Base-by-base conservation (phyloP, 1,140 invertebrate genomes). In the Microplitis mediator region DNA sequence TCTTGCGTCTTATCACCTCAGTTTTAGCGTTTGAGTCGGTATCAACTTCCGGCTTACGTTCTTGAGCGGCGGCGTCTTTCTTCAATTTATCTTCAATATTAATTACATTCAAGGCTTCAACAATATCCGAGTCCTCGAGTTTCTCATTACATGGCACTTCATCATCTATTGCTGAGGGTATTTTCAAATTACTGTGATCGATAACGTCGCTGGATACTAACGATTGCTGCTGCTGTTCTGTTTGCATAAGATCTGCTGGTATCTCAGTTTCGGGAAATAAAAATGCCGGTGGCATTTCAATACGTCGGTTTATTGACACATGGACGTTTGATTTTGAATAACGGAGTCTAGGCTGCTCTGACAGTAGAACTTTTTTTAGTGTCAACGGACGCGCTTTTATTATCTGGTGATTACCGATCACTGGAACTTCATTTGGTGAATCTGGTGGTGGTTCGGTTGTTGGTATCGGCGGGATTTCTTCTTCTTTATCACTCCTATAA, bases 281-380 rank as follows among this genome's bases (percentile, higher is more conserved):
- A 81, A 94, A 94, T 16, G 92, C 90, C 14, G 93, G 93, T 39
- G 93, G 93, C 91, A 95, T 93, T 85, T 95, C 94, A 77, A 93
- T 95, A 56, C 92, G 87, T 65, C 93, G 87, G 78, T 92, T 93
- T 78, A 92, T 93, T 70, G 90, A 91, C 52, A 93, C 89, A 78
- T 91, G 90, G 31, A 92, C 87, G 81, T 88, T 86, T 36, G 88
- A 84, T 80, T 87, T 84, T 71, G 89, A 82, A 74, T 90, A 91
- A 79, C 92, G 89, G 31, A 94, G 84, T 73, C 92, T 93, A 2
- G 93, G 93, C 74, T 93, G 92, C 81, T 95, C 93, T 66, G 91
- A 91, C 4, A 93, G 80, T 0, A 91, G 90, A 73, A 92, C 90
- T 82, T 95, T 95, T 84, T 93, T 93, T 65, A 95, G 90, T 45